Percentiles rank a stretch among this genome's conserved stretches.
Evolutionary conservation across 2,797 vertebrate species (phyloP).

Genomic region (Sarcoramphus papa): DNA sequence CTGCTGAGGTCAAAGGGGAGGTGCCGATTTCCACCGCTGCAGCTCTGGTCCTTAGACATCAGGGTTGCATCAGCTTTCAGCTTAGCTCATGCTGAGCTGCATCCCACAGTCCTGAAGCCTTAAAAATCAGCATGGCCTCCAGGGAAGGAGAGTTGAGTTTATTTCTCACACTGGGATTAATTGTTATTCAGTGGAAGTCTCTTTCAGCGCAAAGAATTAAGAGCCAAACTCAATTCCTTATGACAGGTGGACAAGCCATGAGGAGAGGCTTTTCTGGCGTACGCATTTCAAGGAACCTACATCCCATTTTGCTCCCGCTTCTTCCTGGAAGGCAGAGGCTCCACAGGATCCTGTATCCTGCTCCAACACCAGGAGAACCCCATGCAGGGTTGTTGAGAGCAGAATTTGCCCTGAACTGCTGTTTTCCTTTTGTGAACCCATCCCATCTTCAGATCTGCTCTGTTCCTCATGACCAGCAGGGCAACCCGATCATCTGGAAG

Average conservation of each 20-base stretch:
- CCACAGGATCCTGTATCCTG: not conserved
- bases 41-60: not conserved
- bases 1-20: not conserved
- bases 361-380: not conserved
- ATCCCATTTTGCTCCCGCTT: not conserved
- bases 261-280: not conserved
- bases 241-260: accelerated
- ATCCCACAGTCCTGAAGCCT: not conserved
- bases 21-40: not conserved
- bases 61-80: not conserved
- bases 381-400: not conserved
- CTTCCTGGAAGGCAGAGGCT: not conserved
- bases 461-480: not conserved
- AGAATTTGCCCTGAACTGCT: not conserved
- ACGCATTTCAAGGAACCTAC: not conserved
- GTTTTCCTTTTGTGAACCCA: not conserved
- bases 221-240: not conserved
- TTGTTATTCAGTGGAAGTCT: not conserved
- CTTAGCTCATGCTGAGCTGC: not conserved
- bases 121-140: not conserved
- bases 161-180: not conserved
- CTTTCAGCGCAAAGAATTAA: not conserved
- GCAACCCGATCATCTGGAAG: not conserved
- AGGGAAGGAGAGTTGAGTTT: not conserved
- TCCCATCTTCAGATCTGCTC: not conserved